Evolutionary conservation across 2,113 vertebrate species (phyloP).

Genomic region (Gracilinanus agilis): DNA sequence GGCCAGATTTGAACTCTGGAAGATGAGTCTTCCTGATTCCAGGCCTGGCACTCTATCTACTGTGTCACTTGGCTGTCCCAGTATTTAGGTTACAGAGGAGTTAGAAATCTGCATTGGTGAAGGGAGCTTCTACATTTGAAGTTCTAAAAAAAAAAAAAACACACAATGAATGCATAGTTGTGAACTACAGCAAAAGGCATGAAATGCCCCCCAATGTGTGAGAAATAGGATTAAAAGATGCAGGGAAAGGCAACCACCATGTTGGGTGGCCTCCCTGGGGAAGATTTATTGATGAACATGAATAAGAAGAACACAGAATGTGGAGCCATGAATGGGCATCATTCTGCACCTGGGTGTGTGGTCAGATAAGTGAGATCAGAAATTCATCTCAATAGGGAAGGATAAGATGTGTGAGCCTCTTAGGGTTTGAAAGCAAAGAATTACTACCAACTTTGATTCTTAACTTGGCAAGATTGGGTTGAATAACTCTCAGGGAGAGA

Average conservation of each 20-base stretch:
- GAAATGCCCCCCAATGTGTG: not conserved
- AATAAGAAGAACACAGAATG: not conserved
- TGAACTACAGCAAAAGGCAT: not conserved
- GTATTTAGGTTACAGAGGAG: not conserved
- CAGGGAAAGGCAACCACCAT: not conserved
- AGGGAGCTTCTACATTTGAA: not conserved
- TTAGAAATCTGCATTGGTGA: not conserved
- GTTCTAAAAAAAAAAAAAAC: not conserved
- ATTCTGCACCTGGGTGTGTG: not conserved
- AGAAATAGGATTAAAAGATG: not conserved
- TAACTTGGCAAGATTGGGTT: constrained; percentile 40
- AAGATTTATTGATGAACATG: not conserved
- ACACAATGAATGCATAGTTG: not conserved
- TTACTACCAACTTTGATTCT: constrained; percentile 18
- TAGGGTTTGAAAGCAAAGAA: constrained; percentile 12
- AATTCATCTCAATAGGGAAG: not conserved
- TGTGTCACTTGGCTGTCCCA: not conserved
- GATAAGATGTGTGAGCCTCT: constrained; percentile 13
- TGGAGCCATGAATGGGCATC: not conserved
- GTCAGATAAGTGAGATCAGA: not conserved
- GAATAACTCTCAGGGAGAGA: constrained; percentile 14
- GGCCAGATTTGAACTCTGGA: too few species aligned
- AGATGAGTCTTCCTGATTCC: too few species aligned
- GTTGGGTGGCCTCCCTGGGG: not conserved
- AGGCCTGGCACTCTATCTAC: too few species aligned